Conservation (phyloP, 2,888 invertebrate genomes). For the Lepidocyrtoides sp. region DNA sequence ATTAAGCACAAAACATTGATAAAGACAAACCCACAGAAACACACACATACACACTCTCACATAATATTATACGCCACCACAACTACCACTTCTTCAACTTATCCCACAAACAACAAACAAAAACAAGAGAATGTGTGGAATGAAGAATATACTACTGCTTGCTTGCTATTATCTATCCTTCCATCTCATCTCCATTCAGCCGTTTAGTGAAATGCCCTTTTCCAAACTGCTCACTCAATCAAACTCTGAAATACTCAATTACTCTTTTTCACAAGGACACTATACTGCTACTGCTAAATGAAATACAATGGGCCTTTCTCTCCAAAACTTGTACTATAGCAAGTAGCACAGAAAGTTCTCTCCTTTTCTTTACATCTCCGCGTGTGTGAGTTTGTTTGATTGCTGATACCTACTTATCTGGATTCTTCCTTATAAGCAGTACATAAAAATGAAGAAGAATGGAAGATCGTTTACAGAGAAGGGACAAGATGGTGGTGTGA, state of each 20-base stretch:
- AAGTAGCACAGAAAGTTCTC: background rate
- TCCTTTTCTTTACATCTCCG: background rate
- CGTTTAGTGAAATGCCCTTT: background rate
- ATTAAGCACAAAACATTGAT: constrained; percentile 64
- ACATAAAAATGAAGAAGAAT: background rate
- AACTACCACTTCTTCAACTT: too few relatives aligned
- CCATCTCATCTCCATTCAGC: constrained; percentile 43
- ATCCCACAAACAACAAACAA: background rate
- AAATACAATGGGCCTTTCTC: constrained; percentile 50
- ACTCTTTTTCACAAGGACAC: constrained; percentile 36
- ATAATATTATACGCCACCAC: background rate
- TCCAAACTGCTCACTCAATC: constrained; percentile 55
- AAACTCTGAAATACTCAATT: constrained; percentile 47
- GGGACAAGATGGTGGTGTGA: too few relatives aligned
- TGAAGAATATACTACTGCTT: constrained; percentile 1
- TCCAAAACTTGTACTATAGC: constrained; percentile 10
- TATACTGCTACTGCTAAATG: constrained; percentile 15
- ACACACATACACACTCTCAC: background rate
- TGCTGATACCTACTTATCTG: background rate
- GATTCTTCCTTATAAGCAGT: background rate
- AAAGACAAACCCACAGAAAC: constrained; percentile 6
- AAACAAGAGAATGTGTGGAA: too few relatives aligned
- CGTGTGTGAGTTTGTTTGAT: background rate
- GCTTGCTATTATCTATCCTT: background rate
- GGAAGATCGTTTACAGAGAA: background rate